Evolutionary conservation across 1,140 invertebrate genomes (phyloP).

Genomic region (Latrodectus geometricus): DNA sequence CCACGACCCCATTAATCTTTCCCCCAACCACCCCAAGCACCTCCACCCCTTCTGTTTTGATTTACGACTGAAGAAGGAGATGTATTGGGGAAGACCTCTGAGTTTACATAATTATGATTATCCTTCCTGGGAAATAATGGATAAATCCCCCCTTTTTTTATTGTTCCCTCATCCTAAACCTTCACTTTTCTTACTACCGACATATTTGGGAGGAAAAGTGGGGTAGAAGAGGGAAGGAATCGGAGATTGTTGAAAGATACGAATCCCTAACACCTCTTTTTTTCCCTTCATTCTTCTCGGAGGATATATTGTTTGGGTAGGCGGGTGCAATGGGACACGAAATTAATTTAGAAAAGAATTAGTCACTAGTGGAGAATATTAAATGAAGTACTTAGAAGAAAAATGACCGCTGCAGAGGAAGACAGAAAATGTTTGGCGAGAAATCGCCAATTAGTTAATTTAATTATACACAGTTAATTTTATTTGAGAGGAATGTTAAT

Average conservation of each 20-base stretch:
- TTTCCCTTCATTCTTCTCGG: background rate
- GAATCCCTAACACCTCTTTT: background rate
- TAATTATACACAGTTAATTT: too few species aligned
- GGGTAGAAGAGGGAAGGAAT: background rate
- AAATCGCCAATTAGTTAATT: too few species aligned
- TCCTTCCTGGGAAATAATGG: conserved; percentile 37
- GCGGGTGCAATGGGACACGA: conserved; percentile 6
- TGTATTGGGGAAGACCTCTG: conserved; percentile 4
- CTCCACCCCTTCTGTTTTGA: conserved; percentile 16
- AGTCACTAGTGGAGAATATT: background rate
- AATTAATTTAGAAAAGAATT: conserved; percentile 43
- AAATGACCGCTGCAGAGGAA: background rate
- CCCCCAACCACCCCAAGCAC: background rate
- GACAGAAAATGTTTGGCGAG: too few species aligned
- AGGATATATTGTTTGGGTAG: conserved; percentile 20
- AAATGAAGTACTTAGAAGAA: background rate
- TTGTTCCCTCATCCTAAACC: background rate
- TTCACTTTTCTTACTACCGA: background rate
- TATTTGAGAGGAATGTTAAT: too few species aligned
- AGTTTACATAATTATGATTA: conserved; percentile 54
- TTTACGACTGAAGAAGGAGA: conserved; percentile 22
- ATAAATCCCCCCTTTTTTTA: conserved; percentile 7
- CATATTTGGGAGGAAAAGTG: background rate
- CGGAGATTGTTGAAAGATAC: conserved; percentile 15
- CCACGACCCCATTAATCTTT: conserved; percentile 27